Conservation (phyloP, 2,797 vertebrate species). For the Sylvia borin region DNA sequence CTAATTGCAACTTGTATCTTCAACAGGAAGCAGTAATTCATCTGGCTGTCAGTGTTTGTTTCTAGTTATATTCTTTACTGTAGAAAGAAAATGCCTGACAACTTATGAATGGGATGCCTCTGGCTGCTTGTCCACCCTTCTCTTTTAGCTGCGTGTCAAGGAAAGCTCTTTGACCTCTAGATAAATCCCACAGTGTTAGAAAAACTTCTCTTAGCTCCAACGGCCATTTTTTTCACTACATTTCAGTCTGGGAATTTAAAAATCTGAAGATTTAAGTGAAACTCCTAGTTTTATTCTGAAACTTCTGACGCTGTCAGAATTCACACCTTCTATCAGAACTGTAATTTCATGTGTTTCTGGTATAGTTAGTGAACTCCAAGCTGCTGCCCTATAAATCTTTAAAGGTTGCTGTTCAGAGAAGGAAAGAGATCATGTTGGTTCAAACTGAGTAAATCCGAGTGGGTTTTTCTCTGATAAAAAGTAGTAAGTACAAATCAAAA, state of each 20-base stretch:
- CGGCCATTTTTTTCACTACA: not conserved
- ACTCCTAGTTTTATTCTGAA: constrained; percentile 55
- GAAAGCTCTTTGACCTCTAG: not conserved
- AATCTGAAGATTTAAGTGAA: constrained; percentile 50
- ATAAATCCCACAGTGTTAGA: not conserved
- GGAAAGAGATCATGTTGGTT: constrained; percentile 1
- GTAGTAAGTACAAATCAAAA: not conserved
- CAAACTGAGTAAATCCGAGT: not conserved
- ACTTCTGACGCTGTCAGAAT: constrained; percentile 65
- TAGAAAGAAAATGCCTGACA: not conserved
- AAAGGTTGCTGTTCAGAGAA: constrained; percentile 55
- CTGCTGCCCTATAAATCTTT: constrained; percentile 68
- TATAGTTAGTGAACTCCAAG: constrained; percentile 66
- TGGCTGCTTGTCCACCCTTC: not conserved
- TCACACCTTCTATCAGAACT: constrained; percentile 66
- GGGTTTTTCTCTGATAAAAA: not conserved
- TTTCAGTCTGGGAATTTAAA: constrained; percentile 10
- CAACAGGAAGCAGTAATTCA: not conserved
- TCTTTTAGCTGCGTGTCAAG: not conserved
- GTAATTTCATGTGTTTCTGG: constrained; percentile 62
- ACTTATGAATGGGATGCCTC: not conserved
- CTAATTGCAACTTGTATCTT: not conserved
- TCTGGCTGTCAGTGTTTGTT: not conserved
- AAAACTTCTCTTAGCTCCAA: not conserved
- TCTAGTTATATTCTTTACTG: not conserved